Evolutionary conservation across 1,140 invertebrate genomes (phyloP).

Genomic region (Aphelenchoides fujianensis): DNA sequence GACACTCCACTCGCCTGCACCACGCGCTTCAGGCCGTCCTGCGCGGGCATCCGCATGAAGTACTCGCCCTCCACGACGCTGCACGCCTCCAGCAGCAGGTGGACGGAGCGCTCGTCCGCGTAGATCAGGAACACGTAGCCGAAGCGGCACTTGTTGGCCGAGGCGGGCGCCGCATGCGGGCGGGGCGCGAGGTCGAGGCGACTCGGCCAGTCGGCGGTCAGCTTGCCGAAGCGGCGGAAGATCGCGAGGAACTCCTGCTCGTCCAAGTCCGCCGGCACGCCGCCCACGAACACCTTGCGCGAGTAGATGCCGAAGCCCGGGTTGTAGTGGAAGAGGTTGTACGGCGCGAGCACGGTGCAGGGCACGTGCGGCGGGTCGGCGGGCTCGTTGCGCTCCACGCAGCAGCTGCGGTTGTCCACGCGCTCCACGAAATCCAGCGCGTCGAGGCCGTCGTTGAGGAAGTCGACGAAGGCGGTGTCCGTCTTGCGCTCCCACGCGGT

Average conservation of each 20-base stretch:
- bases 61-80: too few species aligned
- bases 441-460: too few species aligned
- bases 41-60: too few species aligned
- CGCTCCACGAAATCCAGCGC: background rate
- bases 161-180: too few species aligned
- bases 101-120: too few species aligned
- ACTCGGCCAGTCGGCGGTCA: conserved; percentile 97
- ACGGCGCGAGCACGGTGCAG: background rate
- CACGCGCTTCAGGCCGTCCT: too few species aligned
- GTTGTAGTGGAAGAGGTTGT: background rate
- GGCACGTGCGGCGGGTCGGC: background rate
- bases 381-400: too few species aligned
- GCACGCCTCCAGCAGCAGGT: too few species aligned
- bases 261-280: conserved; percentile 98
- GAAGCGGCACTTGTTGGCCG: too few species aligned
- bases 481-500: background rate
- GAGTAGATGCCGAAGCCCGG: conserved; percentile 70
- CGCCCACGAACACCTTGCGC: too few species aligned
- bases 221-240: conserved; percentile 88
- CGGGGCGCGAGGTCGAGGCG: background rate
- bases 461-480: background rate
- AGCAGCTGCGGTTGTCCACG: background rate
- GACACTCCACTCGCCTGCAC: too few species aligned
- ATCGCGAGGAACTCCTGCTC: conserved; percentile 97
- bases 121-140: too few species aligned